Evolutionary conservation across 30 jellyfish, hydroid and myxozoan species (phyloP).

Genomic region (Rhopilema esculentum): DNA sequence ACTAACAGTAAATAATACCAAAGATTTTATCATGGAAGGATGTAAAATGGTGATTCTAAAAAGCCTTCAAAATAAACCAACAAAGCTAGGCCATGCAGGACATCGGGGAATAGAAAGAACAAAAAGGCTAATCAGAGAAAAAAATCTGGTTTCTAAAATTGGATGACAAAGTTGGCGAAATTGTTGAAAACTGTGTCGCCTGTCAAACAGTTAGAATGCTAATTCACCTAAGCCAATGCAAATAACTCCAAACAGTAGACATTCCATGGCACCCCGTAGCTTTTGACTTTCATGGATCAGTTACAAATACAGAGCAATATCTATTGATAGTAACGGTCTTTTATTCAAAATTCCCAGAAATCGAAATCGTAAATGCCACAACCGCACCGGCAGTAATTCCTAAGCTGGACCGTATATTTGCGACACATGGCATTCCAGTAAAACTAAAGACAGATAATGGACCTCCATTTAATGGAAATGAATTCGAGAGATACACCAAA

Average conservation of each 20-base stretch:
- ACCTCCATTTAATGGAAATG: constrained; percentile 70
- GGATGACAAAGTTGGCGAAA: constrained; percentile 26
- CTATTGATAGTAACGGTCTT: constrained; percentile 50
- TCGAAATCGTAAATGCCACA: constrained; percentile 63
- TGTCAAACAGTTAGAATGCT: constrained; percentile 62
- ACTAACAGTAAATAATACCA: constrained; percentile 27
- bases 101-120: constrained; percentile 69
- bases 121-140: no score
- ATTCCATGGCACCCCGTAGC: constrained; percentile 58
- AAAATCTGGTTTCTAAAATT: constrained; percentile 70
- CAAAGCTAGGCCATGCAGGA: constrained; percentile 57
- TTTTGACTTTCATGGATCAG: constrained; percentile 50
- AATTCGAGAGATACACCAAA: constrained; percentile 35
- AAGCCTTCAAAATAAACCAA: constrained; percentile 37
- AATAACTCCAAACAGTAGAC: no score
- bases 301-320: constrained; percentile 45
- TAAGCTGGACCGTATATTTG: no score
- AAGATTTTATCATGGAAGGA: constrained; percentile 49
- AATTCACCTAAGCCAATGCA: no score
- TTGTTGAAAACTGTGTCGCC: constrained; percentile 34
- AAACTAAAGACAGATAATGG: constrained; percentile 55
- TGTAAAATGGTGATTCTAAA: constrained; percentile 44
- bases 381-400: constrained; percentile 69
- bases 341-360: constrained; percentile 57
- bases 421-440: constrained; percentile 56